Percentiles rank a stretch among this genome's conserved stretches.
Evolutionary conservation across 2,888 invertebrate species (phyloP).

Genomic region (Dusona sp.): DNA sequence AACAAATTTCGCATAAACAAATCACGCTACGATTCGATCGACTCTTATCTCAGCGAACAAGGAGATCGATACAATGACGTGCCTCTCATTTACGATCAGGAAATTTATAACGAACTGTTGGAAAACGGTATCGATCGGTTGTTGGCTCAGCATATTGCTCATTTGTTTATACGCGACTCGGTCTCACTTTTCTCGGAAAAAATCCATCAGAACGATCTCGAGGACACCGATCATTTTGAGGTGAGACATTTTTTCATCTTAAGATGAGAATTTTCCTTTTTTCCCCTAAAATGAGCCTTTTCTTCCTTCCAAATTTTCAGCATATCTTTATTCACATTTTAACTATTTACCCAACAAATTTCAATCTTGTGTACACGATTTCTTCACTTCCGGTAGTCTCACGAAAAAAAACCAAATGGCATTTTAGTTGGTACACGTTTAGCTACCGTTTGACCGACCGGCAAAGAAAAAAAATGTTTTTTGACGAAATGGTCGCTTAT

Average conservation of each 20-base stretch:
- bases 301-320: no score
- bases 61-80: slow-evolving; percentile 98
- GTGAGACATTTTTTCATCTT: slow-evolving; percentile 84
- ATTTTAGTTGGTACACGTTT: no score
- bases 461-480: no score
- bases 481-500: no score
- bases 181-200: slow-evolving; percentile 98
- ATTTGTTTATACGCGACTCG: slow-evolving; percentile 98
- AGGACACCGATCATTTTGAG: slow-evolving; percentile 99
- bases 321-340: no score
- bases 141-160: slow-evolving; percentile 97
- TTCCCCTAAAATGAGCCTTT: no score
- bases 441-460: no score
- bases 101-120: slow-evolving; percentile 92
- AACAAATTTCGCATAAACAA: slow-evolving; percentile 95
- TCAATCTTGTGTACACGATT: no score
- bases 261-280: neutral
- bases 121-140: slow-evolving; percentile 96
- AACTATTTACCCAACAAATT: no score
- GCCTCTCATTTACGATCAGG: slow-evolving; percentile 93
- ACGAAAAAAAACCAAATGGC: no score
- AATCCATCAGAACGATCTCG: slow-evolving; percentile 95
- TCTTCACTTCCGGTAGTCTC: no score
- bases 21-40: slow-evolving; percentile 98
- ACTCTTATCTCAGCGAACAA: slow-evolving; percentile 96